These are phyloP conservation scores for Candoia aspera DNA, from an alignment of 2,113 vertebrate species.

Conservation along the genomic window DNA sequence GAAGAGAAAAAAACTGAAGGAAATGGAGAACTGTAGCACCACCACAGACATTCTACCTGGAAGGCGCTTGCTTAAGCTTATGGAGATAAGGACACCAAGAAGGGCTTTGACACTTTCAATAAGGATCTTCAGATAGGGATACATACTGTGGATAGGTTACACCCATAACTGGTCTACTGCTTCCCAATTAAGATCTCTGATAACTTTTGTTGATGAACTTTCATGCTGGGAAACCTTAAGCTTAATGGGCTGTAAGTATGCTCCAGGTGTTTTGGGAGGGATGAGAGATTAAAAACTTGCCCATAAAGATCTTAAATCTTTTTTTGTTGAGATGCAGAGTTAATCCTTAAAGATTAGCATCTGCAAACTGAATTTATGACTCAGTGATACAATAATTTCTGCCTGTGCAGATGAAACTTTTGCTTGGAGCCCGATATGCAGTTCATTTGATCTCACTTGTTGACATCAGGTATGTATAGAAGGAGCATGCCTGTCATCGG, in stretches of 20 bases:
- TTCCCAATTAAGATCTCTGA: background rate
- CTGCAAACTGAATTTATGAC: background rate
- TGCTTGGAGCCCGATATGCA: background rate
- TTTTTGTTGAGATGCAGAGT: background rate
- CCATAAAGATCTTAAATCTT: background rate
- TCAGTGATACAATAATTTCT: background rate
- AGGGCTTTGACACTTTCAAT: too few species aligned
- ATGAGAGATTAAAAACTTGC: background rate
- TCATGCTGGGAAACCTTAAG: background rate
- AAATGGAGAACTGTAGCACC: too few species aligned
- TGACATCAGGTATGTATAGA: conserved; percentile 38
- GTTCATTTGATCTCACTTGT: conserved; percentile 35
- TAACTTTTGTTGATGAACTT: background rate
- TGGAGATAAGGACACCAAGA: too few species aligned
- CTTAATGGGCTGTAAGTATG: background rate
- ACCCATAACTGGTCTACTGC: background rate
- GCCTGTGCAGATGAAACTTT: conserved; percentile 19
- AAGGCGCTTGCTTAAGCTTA: too few species aligned
- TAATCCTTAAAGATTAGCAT: background rate
- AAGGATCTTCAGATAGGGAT: too few species aligned
- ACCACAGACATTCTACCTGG: too few species aligned
- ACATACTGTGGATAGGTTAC: background rate
- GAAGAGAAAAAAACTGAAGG: too few species aligned
- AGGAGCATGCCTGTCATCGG: background rate
- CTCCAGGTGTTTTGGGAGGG: background rate